Base-by-base conservation (phyloP, 2,888 invertebrate genomes). In the Tiliacea citrago region DNA sequence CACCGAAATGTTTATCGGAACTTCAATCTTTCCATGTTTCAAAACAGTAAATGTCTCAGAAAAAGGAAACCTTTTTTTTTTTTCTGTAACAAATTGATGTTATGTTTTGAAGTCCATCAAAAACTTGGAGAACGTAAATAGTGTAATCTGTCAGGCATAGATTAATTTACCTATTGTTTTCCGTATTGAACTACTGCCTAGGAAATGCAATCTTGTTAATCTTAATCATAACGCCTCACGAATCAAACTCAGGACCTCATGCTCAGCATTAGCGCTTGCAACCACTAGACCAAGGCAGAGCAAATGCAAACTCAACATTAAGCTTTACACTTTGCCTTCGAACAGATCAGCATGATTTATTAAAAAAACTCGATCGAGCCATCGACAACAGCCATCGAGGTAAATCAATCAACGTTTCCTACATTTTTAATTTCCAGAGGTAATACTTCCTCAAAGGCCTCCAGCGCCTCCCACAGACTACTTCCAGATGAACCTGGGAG, bases 391-490 rank as follows among this genome's bases (percentile, higher is more conserved):
- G 61, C 9, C 39, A 61, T 35, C 35, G 4, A 66, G 0, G 12
- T 67, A 57, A 18, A 51, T 24, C 29, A 39, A 49, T 9, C 7
- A 35, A 42, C 24, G 2, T 42, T 7, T 60, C 4, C 35, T 16
- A 13, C 4, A n/a, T 21, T 42, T 42, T 61, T n/a, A 9, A 45
- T 81, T 95, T 96, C 57, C 95, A 98, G 99, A 99, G 97, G 98
- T 98, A 53, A 97, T 99, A 65, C 98, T 98, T 70, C 99, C 99
- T 12, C 98, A 98, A 93, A 97, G 99, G 81, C 99, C 99, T 7
- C 98, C 98, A 42, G 98, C 98, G 1, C 98, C 98, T 10, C 98
- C 99, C 0, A 98, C 98, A 0, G 98, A 98, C 90, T 99, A 99
- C 93, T 98, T 99, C 90, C 98, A 99, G 95, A 97, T 98, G 89